Conservation (phyloP, 2,113 vertebrate species). For the Megaceryle maxima region DNA sequence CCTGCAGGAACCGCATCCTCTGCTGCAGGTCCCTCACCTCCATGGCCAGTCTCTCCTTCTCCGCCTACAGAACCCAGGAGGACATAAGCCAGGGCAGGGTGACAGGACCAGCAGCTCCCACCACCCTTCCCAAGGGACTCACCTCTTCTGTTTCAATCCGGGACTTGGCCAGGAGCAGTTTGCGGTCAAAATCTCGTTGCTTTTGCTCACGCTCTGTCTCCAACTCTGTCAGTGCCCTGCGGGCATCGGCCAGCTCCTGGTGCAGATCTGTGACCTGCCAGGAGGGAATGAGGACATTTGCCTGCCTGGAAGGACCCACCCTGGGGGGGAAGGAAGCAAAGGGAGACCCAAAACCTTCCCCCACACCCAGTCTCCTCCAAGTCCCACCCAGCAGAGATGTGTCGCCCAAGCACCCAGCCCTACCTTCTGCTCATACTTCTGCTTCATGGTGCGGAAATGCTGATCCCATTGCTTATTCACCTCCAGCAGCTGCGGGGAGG, state of each 20-base stretch:
- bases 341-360: not conserved
- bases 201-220: conserved; percentile 91
- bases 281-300: not conserved
- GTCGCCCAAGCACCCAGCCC: not conserved
- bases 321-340: accelerated
- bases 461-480: conserved; percentile 99
- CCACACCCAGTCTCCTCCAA: accelerated
- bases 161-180: conserved; percentile 93
- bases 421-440: conserved; percentile 99
- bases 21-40: conserved; percentile 91
- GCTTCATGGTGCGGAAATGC: conserved; percentile 97
- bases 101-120: not conserved
- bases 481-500: conserved; percentile 86
- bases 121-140: not conserved
- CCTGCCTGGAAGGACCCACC: not conserved
- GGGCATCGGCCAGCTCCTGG: conserved; percentile 87
- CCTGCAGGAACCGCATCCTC: conserved; percentile 90
- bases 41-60: conserved; percentile 88
- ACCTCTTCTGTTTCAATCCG: conserved; percentile 95
- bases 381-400: not conserved
- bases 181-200: conserved; percentile 96
- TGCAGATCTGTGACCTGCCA: conserved; percentile 89
- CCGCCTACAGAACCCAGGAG: conserved; percentile 69
- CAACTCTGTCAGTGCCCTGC: conserved; percentile 86
- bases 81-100: not conserved